Percentiles rank a stretch among this genome's conserved stretches.
phyloP scores from a whole-genome alignment of 2,113 vertebrate species.

The Scomber colias region DNA sequence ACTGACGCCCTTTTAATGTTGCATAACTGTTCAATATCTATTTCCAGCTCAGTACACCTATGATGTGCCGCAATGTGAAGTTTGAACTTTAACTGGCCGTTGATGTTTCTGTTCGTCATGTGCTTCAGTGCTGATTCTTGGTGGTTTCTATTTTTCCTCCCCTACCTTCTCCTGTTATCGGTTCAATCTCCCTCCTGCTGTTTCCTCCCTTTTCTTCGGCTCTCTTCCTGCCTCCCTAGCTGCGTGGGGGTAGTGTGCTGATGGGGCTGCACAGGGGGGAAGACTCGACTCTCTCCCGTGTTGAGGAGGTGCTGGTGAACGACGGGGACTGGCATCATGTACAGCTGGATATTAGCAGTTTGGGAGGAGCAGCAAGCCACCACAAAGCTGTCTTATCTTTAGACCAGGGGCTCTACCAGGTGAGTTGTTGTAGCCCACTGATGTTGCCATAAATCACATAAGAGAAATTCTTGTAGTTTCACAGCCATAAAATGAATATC shows the following conservation, averaged over 20 bases:
- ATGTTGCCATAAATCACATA: neutral
- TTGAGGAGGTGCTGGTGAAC: constrained; percentile 88
- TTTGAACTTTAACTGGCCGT: constrained; percentile 15
- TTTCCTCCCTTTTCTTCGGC: neutral
- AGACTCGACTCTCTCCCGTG: constrained; percentile 83
- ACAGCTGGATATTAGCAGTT: constrained; percentile 86
- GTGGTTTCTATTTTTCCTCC: constrained; percentile 5
- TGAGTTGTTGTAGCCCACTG: constrained; percentile 51
- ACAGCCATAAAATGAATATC: neutral
- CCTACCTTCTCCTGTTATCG: constrained; percentile 6
- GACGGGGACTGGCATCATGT: constrained; percentile 93
- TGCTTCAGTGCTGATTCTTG: constrained; percentile 11
- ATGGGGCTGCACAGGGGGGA: constrained; percentile 86
- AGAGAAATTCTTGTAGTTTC: neutral
- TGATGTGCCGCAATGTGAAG: constrained; percentile 6
- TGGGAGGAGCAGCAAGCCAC: constrained; percentile 55
- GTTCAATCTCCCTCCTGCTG: constrained; percentile 46
- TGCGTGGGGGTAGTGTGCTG: constrained; percentile 87
- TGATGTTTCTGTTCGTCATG: constrained; percentile 11
- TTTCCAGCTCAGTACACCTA: constrained; percentile 26
- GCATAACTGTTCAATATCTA: constrained; percentile 29
- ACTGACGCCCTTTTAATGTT: constrained; percentile 41
- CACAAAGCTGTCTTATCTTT: constrained; percentile 87
- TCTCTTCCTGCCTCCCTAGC: constrained; percentile 73
- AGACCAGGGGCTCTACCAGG: constrained; percentile 91